Evolutionary conservation across 2,113 vertebrate genomes (phyloP).

Genomic region (Heliornis fulica): DNA sequence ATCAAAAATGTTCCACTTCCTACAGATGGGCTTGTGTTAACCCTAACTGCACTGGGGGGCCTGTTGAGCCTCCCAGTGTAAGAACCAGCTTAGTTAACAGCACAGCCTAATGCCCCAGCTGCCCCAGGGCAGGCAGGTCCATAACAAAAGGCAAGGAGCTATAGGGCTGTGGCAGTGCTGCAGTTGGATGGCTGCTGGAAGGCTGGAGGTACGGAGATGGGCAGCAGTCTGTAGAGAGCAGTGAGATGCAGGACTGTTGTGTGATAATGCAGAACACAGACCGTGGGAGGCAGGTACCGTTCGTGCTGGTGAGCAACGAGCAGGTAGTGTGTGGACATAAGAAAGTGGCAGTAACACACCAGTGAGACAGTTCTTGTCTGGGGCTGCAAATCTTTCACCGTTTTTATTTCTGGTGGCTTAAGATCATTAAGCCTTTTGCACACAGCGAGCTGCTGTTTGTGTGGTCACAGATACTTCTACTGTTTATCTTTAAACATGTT

Average conservation of each 20-base stretch:
- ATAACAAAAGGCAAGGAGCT: background rate
- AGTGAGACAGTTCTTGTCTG: background rate
- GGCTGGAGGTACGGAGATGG: background rate
- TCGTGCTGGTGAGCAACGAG: background rate
- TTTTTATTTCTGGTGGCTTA: background rate
- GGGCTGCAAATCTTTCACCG: background rate
- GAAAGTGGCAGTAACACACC: background rate
- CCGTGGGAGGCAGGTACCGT: background rate
- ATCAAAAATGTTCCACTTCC: constrained; percentile 19
- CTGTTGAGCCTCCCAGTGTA: background rate
- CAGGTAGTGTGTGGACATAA: background rate
- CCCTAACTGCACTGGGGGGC: background rate
- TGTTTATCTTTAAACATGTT: background rate
- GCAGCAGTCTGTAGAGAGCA: background rate
- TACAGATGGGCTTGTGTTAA: background rate
- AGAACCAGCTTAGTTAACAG: background rate
- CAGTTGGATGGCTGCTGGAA: background rate
- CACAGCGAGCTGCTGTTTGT: background rate
- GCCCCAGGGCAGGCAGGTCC: background rate
- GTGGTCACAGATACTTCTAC: background rate
- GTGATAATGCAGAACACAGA: background rate
- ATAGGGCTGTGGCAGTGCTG: background rate
- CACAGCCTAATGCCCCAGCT: background rate
- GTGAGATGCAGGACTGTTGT: background rate
- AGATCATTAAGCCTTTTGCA: background rate